A percentile compares a stretch with the other conserved stretches of the same genome.
These are phyloP conservation scores for Helicoverpa armigera DNA, from an alignment of 1,140 invertebrate genomes.

Conservation along the genomic window DNA sequence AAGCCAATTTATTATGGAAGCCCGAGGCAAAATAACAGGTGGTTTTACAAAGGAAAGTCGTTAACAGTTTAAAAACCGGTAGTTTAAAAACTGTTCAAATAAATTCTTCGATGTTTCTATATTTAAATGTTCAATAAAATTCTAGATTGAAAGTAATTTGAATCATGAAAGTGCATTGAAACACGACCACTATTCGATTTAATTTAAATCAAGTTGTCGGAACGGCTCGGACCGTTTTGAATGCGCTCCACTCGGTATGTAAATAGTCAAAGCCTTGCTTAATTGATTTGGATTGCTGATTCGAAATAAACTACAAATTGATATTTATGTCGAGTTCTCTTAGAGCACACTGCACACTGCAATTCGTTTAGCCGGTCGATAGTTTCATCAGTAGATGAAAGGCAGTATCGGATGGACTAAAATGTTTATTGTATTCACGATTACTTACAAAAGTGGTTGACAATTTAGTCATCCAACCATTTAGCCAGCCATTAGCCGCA, in stretches of 20 bases:
- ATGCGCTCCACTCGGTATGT: background rate
- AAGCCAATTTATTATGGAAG: background rate
- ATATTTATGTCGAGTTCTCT: no score
- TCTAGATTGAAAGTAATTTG: background rate
- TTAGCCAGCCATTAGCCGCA: no score
- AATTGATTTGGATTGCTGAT: background rate
- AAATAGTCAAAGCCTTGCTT: background rate
- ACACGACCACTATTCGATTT: slow-evolving; percentile 12
- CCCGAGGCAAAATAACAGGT: slow-evolving; percentile 10
- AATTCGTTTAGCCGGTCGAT: no score
- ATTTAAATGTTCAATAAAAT: slow-evolving; percentile 10
- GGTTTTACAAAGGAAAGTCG: background rate
- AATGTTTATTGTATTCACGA: no score
- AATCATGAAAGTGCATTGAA: background rate
- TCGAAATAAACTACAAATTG: background rate
- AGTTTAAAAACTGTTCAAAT: background rate
- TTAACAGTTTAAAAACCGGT: background rate
- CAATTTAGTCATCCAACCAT: no score
- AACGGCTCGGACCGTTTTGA: background rate
- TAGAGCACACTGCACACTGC: no score
- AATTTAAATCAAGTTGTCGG: slow-evolving; percentile 11
- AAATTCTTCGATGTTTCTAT: slow-evolving; percentile 1
- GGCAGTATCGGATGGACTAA: no score
- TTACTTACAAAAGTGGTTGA: no score
- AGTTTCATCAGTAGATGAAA: no score